Percentiles rank a stretch among this genome's conserved stretches.
Evolutionary conservation across 2,888 invertebrate species (phyloP).

Genomic region (Drosophila lacicola): DNA sequence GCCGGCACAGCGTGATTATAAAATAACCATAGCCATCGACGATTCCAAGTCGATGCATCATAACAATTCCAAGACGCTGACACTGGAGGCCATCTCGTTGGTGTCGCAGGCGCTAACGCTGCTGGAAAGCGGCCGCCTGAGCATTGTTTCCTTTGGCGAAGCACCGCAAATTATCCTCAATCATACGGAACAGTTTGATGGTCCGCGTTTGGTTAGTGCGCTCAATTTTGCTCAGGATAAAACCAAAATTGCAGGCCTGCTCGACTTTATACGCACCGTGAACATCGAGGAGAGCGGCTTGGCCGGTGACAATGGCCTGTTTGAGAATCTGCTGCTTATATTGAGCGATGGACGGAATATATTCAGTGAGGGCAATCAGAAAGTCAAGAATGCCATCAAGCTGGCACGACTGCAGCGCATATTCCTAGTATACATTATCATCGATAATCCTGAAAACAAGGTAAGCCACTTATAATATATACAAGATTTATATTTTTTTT

Average conservation of each 20-base stretch:
- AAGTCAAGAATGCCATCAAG: conserved; percentile 91
- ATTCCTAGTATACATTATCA: conserved; percentile 97
- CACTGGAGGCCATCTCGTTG: conserved; percentile 97
- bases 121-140: conserved; percentile 96
- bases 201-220: conserved; percentile 91
- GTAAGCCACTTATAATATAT: conserved; percentile 85
- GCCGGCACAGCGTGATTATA: conserved; percentile 97
- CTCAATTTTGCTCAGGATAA: conserved; percentile 95
- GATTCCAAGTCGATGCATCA: conserved; percentile 97
- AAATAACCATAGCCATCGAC: conserved; percentile 97
- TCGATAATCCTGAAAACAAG: conserved; percentile 97
- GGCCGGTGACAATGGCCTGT: conserved; percentile 83
- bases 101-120: conserved; percentile 95
- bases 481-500: neutral
- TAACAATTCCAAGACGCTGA: conserved; percentile 94
- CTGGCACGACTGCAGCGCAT: conserved; percentile 92
- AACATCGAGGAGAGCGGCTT: conserved; percentile 86
- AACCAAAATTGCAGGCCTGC: conserved; percentile 93
- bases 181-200: conserved; percentile 93
- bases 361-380: conserved; percentile 93
- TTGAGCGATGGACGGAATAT: conserved; percentile 98
- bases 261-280: conserved; percentile 91
- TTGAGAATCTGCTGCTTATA: conserved; percentile 91
- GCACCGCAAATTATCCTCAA: conserved; percentile 93
- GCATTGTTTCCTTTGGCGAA: conserved; percentile 96